These are phyloP conservation scores for Prolemur simus DNA, from an alignment of 2,113 vertebrate species.

Conservation along the genomic window DNA sequence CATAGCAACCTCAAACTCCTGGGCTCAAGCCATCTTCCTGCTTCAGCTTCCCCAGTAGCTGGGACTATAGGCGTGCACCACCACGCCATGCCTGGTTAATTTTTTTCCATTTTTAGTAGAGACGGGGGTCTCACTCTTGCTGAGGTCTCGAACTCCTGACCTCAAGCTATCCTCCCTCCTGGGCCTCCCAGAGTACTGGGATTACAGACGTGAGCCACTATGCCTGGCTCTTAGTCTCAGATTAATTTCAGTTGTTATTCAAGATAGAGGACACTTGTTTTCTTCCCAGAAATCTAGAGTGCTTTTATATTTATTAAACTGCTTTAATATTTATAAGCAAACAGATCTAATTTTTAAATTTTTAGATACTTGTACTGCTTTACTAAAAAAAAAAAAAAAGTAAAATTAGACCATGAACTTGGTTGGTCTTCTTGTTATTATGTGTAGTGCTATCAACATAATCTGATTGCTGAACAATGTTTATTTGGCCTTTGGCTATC, in stretches of 20 bases:
- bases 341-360: constrained; percentile 28
- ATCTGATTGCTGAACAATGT: not conserved
- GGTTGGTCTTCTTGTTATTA: constrained; percentile 13
- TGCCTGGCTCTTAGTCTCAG: not conserved
- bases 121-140: too few relatives aligned
- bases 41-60: too few relatives aligned
- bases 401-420: constrained; percentile 18
- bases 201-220: too few relatives aligned
- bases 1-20: too few relatives aligned
- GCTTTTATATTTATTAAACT: constrained; percentile 31
- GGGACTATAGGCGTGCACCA: too few relatives aligned
- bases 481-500: constrained; percentile 12
- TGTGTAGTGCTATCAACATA: not conserved
- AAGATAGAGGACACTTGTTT: constrained; percentile 56
- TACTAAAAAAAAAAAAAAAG: not conserved
- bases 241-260: constrained; percentile 59
- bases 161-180: too few relatives aligned
- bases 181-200: too few relatives aligned
- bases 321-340: constrained; percentile 1
- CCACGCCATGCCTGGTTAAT: too few relatives aligned
- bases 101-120: too few relatives aligned
- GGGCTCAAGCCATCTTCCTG: too few relatives aligned
- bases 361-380: constrained; percentile 26
- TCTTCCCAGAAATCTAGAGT: not conserved
- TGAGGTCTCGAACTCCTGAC: too few relatives aligned